These are phyloP conservation scores for Congeria kusceri DNA, from an alignment of 2,888 invertebrate genomes.

Conservation along the genomic window DNA sequence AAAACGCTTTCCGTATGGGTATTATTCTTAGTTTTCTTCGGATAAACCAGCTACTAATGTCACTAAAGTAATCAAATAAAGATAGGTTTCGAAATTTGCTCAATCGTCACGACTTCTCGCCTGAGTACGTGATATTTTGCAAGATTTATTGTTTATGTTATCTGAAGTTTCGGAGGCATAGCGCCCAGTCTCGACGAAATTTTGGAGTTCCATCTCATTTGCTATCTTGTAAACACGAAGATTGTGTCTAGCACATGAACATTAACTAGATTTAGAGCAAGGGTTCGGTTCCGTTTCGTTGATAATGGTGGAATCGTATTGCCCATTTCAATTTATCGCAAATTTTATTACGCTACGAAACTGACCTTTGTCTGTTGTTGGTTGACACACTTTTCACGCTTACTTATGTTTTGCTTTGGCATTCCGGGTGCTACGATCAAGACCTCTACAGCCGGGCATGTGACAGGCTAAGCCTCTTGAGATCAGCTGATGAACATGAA, in stretches of 20 bases:
- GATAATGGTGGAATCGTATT: slow-evolving; percentile 57
- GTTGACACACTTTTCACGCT: too few relatives aligned
- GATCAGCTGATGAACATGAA: background rate
- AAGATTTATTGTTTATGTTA: slow-evolving; percentile 62
- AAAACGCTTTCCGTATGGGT: too few relatives aligned
- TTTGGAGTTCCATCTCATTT: slow-evolving; percentile 62
- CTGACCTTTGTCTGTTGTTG: slow-evolving; percentile 31
- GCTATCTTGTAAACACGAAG: slow-evolving; percentile 61
- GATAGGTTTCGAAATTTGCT: slow-evolving; percentile 43
- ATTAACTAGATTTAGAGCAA: slow-evolving; percentile 59
- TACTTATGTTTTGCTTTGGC: too few relatives aligned
- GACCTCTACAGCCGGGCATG: too few relatives aligned
- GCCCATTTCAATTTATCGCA: slow-evolving; percentile 56
- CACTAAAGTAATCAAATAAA: slow-evolving; percentile 36
- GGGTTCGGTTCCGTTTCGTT: slow-evolving; percentile 53
- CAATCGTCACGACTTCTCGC: slow-evolving; percentile 64
- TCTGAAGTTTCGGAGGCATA: slow-evolving; percentile 53
- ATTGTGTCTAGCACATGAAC: slow-evolving; percentile 46
- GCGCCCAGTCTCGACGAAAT: slow-evolving; percentile 55
- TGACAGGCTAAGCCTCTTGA: too few relatives aligned
- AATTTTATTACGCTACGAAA: slow-evolving; percentile 28
- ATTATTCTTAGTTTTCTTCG: too few relatives aligned
- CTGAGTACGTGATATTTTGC: slow-evolving; percentile 56
- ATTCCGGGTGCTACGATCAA: too few relatives aligned
- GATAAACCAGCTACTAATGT: background rate